Conservation (phyloP, 2,888 invertebrate genomes). For the Mesorhabditis spiculigera region DNA sequence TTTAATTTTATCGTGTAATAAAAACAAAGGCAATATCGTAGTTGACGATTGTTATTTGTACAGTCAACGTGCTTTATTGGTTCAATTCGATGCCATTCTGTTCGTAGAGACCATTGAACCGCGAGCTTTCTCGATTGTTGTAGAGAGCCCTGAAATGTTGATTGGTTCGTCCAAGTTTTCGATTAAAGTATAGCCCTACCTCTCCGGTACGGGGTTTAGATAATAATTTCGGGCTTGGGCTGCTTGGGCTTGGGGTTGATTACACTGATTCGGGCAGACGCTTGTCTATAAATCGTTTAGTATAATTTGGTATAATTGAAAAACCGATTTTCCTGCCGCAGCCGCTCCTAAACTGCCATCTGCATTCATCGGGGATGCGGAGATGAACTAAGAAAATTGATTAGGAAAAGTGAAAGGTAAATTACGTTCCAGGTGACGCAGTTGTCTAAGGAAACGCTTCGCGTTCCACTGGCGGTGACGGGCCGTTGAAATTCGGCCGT, state of each 20-base stretch:
- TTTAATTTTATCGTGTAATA: no score
- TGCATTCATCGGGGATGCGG: background rate
- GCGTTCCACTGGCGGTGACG: background rate
- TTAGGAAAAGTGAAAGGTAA: no score
- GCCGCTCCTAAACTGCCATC: slow-evolving; percentile 1
- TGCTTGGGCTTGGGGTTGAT: slow-evolving; percentile 2
- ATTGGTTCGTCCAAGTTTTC: no score
- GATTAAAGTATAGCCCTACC: background rate
- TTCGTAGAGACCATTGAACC: background rate
- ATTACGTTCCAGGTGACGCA: slow-evolving; percentile 1
- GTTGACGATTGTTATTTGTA: no score
- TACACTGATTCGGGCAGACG: slow-evolving; percentile 5
- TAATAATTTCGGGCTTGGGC: background rate
- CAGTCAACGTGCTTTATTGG: background rate
- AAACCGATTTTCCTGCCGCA: background rate
- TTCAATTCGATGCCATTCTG: background rate
- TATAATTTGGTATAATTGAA: background rate
- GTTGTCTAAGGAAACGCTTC: background rate
- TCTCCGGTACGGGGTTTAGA: slow-evolving; percentile 1
- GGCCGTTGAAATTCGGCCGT: background rate
- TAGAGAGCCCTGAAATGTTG: background rate
- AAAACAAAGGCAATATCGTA: no score
- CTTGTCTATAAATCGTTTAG: slow-evolving; percentile 1
- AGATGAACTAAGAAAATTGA: background rate
- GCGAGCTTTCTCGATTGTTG: slow-evolving; percentile 5